Conservation (phyloP, 2,797 vertebrate species). For the Falco columbarius region DNA sequence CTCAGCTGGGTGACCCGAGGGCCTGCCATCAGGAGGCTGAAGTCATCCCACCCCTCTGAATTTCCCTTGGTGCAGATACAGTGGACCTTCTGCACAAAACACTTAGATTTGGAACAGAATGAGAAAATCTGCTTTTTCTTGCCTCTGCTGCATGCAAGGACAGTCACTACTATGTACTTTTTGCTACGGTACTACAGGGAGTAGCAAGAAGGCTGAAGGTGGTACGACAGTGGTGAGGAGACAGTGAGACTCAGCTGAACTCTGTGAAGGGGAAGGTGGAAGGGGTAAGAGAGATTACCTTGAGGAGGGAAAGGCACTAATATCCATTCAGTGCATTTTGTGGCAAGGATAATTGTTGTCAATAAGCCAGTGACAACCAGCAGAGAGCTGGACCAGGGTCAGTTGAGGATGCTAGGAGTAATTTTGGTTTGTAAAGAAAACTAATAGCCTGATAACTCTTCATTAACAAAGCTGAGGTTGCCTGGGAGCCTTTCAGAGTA, state of each 20-base stretch:
- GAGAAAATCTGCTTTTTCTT: not conserved
- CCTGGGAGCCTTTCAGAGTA: not conserved
- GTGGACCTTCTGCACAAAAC: not conserved
- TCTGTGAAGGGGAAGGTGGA: not conserved
- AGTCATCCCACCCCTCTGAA: not conserved
- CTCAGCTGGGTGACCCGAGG: not conserved
- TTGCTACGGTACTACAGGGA: not conserved
- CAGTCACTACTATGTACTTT: not conserved
- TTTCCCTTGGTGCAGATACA: not conserved
- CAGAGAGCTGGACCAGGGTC: not conserved
- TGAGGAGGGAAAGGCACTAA: not conserved
- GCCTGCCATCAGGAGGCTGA: not conserved
- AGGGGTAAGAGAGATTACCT: not conserved
- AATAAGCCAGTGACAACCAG: not conserved
- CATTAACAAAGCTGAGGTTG: not conserved
- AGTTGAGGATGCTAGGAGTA: not conserved
- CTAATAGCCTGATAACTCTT: not conserved
- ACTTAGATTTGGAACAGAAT: not conserved
- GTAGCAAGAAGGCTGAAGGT: not conserved
- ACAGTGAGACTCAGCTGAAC: not conserved
- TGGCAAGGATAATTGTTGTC: not conserved
- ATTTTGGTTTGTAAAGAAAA: not conserved
- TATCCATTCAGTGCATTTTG: not conserved
- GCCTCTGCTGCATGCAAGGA: not conserved
- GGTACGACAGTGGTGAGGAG: not conserved